A percentile compares a stretch with the other conserved stretches of the same genome.
Conservation (phyloP, 1,140 invertebrate genomes). For the Nephotettix cincticeps region DNA sequence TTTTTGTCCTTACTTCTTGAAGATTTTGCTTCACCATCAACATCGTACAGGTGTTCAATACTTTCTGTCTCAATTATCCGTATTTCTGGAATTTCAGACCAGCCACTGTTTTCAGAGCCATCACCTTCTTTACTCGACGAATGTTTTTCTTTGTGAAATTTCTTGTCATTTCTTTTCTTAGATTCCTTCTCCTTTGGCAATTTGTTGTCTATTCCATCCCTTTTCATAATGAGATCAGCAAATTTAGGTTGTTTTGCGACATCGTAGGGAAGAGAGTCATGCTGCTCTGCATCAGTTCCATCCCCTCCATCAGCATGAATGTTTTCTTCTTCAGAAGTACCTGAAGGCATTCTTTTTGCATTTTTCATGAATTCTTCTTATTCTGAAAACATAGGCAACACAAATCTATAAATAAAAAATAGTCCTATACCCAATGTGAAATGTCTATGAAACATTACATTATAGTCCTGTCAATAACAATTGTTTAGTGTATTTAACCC, state of each 20-base stretch:
- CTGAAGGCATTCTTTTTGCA: constrained; percentile 45
- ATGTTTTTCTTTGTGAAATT: not conserved
- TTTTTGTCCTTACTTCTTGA: too few species aligned
- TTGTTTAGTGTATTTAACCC: too few species aligned
- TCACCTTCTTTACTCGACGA: constrained; percentile 6
- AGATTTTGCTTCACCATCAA: too few species aligned
- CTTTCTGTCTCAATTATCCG: constrained; percentile 19
- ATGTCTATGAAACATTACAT: too few species aligned
- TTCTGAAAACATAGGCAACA: constrained; percentile 54
- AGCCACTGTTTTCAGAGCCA: not conserved
- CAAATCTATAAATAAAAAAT: too few species aligned
- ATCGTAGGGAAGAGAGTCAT: constrained; percentile 63
- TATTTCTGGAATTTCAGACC: constrained; percentile 21
- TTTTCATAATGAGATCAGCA: not conserved
- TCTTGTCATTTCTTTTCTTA: not conserved
- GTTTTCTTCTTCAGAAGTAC: constrained; percentile 54
- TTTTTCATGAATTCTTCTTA: constrained; percentile 36
- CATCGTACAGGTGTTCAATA: not conserved
- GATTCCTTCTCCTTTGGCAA: not conserved
- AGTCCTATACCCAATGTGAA: too few species aligned
- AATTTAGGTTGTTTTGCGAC: constrained; percentile 41
- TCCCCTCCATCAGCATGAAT: constrained; percentile 52
- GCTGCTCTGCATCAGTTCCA: constrained; percentile 63
- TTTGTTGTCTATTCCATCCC: not conserved
- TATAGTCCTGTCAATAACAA: too few species aligned